A percentile compares a stretch with the other conserved stretches of the same genome.
phyloP scores from a whole-genome alignment of 30 jellyfish, hydroid and myxozoan species.

The Sanderia malayensis region DNA sequence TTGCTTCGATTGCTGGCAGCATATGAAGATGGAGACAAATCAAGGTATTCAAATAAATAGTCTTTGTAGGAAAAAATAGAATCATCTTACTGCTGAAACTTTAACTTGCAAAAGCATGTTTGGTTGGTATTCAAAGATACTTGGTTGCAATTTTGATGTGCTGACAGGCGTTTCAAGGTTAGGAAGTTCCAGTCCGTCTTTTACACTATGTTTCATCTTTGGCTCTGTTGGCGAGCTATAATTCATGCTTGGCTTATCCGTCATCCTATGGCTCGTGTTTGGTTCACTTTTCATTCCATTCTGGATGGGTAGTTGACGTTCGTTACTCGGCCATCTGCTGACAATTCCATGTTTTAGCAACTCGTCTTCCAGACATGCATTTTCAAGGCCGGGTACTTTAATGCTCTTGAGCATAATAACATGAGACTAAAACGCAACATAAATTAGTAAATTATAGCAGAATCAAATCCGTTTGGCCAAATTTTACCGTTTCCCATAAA shows the following conservation, averaged over 20 bases:
- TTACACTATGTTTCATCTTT: background rate
- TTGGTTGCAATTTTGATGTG: background rate
- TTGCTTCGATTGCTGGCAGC: no score
- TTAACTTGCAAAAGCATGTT: slow-evolving; percentile 5
- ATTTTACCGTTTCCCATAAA: no score
- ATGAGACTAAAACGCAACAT: slow-evolving; percentile 32
- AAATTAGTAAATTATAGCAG: no score
- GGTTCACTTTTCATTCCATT: no score
- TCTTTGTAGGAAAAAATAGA: no score
- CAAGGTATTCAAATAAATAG: no score
- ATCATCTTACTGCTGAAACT: slow-evolving; percentile 12
- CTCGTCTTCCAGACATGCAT: slow-evolving; percentile 18
- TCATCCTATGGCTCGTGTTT: no score
- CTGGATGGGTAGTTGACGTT: no score
- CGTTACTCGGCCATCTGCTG: no score
- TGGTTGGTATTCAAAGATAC: slow-evolving; percentile 23
- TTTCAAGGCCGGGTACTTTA: background rate
- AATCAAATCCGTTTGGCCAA: no score
- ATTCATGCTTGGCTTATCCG: background rate
- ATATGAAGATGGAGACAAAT: no score
- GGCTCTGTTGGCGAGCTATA: no score
- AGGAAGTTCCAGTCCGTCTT: background rate
- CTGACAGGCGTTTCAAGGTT: slow-evolving; percentile 1
- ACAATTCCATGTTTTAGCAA: slow-evolving; percentile 12
- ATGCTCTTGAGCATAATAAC: slow-evolving; percentile 24